A percentile compares a stretch with the other conserved stretches of the same genome.
phyloP scores from a whole-genome alignment of 2,888 invertebrate species.

The Hirtodrosophila confusa region DNA sequence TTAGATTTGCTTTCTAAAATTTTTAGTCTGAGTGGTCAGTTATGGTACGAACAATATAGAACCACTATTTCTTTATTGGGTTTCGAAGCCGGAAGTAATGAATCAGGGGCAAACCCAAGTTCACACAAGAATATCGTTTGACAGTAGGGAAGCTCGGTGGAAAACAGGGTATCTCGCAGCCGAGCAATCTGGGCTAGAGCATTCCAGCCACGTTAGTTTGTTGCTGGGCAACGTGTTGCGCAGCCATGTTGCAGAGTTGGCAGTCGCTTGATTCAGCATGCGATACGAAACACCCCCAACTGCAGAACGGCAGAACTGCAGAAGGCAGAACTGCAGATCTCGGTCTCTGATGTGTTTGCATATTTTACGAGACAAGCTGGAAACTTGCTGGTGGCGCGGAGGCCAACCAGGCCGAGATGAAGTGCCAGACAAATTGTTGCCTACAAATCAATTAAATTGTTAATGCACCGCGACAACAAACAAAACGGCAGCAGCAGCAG shows the following conservation, averaged over 20 bases:
- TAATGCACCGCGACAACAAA: constrained; percentile 64
- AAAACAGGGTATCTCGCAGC: too few species aligned
- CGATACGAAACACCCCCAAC: constrained; percentile 47
- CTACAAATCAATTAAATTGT: constrained; percentile 75
- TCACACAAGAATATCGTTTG: too few species aligned
- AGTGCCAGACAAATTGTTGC: constrained; percentile 77
- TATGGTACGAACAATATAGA: too few species aligned
- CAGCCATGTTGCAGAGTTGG: constrained; percentile 38
- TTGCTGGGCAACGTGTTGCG: constrained; percentile 9
- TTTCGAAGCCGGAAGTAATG: too few species aligned
- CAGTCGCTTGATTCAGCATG: constrained; percentile 28
- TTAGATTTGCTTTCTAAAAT: too few species aligned
- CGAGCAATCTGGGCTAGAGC: too few species aligned
- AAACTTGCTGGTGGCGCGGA: constrained; percentile 38
- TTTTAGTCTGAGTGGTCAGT: too few species aligned
- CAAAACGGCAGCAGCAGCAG: constrained; percentile 23
- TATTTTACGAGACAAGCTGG: constrained; percentile 33
- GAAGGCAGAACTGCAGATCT: constrained; percentile 1
- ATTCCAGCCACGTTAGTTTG: too few species aligned
- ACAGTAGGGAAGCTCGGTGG: too few species aligned
- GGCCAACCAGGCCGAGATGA: constrained; percentile 35
- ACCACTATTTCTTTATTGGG: too few species aligned
- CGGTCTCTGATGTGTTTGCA: constrained; percentile 16
- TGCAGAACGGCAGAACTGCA: not conserved
- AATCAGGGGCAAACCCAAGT: too few species aligned